A percentile compares a stretch with the other conserved stretches of the same genome.
Conservation (phyloP, 2,113 vertebrate genomes). For the Sterna hirundo region DNA sequence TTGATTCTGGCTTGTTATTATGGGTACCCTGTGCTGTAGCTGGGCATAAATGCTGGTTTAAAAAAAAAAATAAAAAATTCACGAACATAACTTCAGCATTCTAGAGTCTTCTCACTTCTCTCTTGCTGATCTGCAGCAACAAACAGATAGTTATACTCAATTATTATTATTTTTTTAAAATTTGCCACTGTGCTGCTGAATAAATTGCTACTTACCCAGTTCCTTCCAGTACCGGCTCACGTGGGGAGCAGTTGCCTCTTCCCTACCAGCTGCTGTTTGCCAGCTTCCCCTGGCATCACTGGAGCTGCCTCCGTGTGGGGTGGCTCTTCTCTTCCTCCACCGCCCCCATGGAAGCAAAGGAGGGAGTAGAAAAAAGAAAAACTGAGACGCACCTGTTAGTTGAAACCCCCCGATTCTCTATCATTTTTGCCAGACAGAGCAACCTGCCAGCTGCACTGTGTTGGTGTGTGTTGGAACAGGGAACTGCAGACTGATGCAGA, state of each 20-base stretch:
- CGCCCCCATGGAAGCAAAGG: not conserved
- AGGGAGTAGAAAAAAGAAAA: not conserved
- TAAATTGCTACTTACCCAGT: not conserved
- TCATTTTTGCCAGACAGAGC: not conserved
- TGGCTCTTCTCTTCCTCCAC: not conserved
- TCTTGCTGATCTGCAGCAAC: not conserved
- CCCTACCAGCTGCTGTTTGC: not conserved
- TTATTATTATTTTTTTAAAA: not conserved
- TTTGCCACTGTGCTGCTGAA: not conserved
- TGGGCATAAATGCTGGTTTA: not conserved
- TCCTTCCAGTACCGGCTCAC: not conserved
- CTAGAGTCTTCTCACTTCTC: not conserved
- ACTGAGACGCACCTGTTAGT: not conserved
- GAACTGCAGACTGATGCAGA: not conserved
- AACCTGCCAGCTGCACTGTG: too few species aligned
- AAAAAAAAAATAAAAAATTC: not conserved
- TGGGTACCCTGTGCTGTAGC: not conserved
- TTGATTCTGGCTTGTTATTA: not conserved
- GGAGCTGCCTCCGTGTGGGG: accelerated
- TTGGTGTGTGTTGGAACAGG: accelerated
- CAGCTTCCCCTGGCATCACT: not conserved
- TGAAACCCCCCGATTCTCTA: not conserved
- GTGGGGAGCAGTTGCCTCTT: not conserved
- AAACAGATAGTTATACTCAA: not conserved
- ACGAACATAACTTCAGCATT: not conserved